Conservation (phyloP, 1,140 invertebrate genomes). For the Lordiphosa mommai region DNA sequence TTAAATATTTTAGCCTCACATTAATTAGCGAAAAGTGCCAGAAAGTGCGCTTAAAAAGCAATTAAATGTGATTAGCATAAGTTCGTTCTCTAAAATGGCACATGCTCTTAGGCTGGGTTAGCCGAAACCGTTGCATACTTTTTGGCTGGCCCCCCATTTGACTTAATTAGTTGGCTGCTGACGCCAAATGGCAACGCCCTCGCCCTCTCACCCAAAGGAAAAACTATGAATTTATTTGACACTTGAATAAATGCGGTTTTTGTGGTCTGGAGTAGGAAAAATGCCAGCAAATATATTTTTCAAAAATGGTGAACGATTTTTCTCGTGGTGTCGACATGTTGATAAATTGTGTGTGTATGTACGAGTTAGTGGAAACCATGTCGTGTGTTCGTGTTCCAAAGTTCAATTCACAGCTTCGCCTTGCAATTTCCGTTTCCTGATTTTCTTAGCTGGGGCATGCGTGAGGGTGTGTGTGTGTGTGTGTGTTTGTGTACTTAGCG, state of each 20-base stretch:
- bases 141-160: constrained; percentile 55
- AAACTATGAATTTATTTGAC: constrained; percentile 79
- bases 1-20: constrained; percentile 57
- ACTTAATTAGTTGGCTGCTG: constrained; percentile 73
- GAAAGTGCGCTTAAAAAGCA: constrained; percentile 78
- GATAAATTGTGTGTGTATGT: constrained; percentile 32
- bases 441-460: constrained; percentile 46
- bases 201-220: constrained; percentile 16
- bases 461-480: constrained; percentile 6
- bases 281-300: constrained; percentile 65
- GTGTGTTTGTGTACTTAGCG: constrained; percentile 51
- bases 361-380: constrained; percentile 39
- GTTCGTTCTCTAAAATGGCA: constrained; percentile 42
- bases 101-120: constrained; percentile 4
- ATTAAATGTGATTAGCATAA: constrained; percentile 79
- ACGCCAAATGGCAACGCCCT: constrained; percentile 29
- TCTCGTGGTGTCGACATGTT: constrained; percentile 30
- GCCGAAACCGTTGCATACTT: constrained; percentile 50
- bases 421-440: constrained; percentile 67
- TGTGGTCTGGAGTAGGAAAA: constrained; percentile 60
- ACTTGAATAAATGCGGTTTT: constrained; percentile 79
- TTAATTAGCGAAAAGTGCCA: constrained; percentile 64
- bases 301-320: constrained; percentile 19
- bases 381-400: constrained; percentile 51
- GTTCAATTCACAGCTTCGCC: constrained; percentile 66